Percentiles rank a stretch among this genome's conserved stretches.
phyloP scores from a whole-genome alignment of 2,888 invertebrate species.

The Trachelus iudaicus region DNA sequence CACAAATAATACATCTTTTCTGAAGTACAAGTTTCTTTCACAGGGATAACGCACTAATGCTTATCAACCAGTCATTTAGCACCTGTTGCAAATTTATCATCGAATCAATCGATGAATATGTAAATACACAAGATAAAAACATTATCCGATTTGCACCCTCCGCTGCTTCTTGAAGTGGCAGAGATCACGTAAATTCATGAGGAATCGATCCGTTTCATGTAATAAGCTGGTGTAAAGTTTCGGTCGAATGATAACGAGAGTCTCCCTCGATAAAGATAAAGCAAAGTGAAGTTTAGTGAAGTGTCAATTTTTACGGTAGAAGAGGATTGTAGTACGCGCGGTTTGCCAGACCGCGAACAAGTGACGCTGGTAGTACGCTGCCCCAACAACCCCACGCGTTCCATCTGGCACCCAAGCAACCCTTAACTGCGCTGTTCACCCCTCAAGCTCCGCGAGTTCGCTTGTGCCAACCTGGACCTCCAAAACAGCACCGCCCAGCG shows the following conservation, averaged over 20 bases:
- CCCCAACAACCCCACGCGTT: slow-evolving; percentile 37
- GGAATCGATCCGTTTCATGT: neutral
- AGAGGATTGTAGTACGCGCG: slow-evolving; percentile 19
- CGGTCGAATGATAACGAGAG: neutral
- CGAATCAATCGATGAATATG: neutral
- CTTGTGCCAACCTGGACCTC: neutral
- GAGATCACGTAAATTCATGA: neutral
- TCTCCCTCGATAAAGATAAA: neutral
- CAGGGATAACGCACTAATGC: neutral
- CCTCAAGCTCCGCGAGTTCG: neutral
- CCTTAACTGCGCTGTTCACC: slow-evolving; percentile 31
- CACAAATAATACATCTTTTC: neutral
- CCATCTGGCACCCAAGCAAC: slow-evolving; percentile 37
- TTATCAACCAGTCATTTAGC: neutral
- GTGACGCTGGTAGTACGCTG: slow-evolving; percentile 33
- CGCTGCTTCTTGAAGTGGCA: neutral
- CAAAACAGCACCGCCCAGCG: neutral
- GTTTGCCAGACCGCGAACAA: slow-evolving; percentile 42
- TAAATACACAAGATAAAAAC: neutral
- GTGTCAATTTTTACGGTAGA: neutral
- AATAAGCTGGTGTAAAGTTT: no score
- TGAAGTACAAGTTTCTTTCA: neutral
- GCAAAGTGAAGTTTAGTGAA: neutral
- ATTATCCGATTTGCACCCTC: neutral
- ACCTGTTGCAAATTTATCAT: neutral